phyloP scores from a whole-genome alignment of 1,140 invertebrate genomes.

The Drosophila sturtevanti region DNA sequence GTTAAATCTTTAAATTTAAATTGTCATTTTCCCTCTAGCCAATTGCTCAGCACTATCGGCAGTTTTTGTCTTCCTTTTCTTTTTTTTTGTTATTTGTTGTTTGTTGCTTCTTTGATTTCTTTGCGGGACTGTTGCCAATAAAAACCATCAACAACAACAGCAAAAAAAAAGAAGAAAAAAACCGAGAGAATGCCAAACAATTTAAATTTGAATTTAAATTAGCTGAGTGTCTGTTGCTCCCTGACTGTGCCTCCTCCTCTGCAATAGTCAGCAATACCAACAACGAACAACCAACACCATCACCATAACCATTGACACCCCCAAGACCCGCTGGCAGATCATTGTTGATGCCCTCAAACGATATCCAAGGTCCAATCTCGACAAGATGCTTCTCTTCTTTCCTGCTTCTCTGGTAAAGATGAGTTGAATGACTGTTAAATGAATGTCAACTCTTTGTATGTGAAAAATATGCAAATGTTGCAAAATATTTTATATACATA shows the following conservation, averaged over 20 bases:
- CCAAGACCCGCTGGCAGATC: constrained; percentile 15
- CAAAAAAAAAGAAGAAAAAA: too few species aligned
- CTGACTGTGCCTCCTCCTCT: constrained; percentile 30
- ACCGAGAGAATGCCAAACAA: constrained; percentile 59
- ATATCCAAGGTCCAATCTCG: constrained; percentile 61
- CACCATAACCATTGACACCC: background rate
- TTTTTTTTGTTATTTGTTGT: too few species aligned
- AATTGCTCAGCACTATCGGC: constrained; percentile 12
- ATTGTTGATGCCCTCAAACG: constrained; percentile 59
- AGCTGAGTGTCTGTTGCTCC: constrained; percentile 35
- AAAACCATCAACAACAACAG: constrained; percentile 28
- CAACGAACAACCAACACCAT: background rate
- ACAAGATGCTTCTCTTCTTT: constrained; percentile 31
- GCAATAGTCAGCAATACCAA: constrained; percentile 34
- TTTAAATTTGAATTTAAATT: constrained; percentile 81
- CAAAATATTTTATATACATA: constrained; percentile 15
- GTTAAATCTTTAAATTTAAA: too few species aligned
- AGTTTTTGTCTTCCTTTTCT: constrained; percentile 7
- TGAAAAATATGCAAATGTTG: background rate
- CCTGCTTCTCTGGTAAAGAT: background rate
- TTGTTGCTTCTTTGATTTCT: constrained; percentile 1
- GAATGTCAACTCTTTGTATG: constrained; percentile 40
- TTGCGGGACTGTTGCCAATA: constrained; percentile 45
- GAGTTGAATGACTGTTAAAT: constrained; percentile 13
- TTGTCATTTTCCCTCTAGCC: background rate